These are phyloP conservation scores for Popillia japonica DNA, from an alignment of 1,140 invertebrate species.

Conservation along the genomic window DNA sequence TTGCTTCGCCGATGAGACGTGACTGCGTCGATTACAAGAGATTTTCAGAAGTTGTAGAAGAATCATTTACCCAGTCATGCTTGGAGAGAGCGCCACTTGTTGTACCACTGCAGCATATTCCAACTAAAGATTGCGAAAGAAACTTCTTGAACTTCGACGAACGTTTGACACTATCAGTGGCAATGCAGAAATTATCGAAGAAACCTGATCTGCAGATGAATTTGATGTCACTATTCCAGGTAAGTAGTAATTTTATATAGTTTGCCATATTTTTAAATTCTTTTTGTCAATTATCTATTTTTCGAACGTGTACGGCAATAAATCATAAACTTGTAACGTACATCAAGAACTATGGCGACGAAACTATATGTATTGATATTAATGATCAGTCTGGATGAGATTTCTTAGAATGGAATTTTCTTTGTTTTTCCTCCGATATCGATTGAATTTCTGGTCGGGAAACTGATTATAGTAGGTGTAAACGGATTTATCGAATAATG, in stretches of 20 bases:
- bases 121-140: constrained; percentile 65
- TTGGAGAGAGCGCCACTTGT: constrained; percentile 72
- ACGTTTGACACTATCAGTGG: constrained; percentile 65
- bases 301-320: background rate
- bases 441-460: background rate
- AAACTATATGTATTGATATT: background rate
- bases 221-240: constrained; percentile 66
- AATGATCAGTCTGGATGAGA: background rate
- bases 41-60: constrained; percentile 71
- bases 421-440: background rate
- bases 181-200: constrained; percentile 69
- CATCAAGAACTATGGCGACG: background rate
- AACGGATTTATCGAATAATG: constrained; percentile 41
- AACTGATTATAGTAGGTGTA: constrained; percentile 43
- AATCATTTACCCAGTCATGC: constrained; percentile 68
- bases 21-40: constrained; percentile 70
- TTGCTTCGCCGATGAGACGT: constrained; percentile 65
- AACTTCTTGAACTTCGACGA: constrained; percentile 78
- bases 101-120: constrained; percentile 70
- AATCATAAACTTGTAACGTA: background rate
- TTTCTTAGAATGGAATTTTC: background rate
- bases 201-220: constrained; percentile 71
- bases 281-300: no score
- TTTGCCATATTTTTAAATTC: no score
- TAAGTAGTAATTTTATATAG: constrained; percentile 44